phyloP scores from a whole-genome alignment of 2,888 invertebrate genomes.

The Fragum sueziense region DNA sequence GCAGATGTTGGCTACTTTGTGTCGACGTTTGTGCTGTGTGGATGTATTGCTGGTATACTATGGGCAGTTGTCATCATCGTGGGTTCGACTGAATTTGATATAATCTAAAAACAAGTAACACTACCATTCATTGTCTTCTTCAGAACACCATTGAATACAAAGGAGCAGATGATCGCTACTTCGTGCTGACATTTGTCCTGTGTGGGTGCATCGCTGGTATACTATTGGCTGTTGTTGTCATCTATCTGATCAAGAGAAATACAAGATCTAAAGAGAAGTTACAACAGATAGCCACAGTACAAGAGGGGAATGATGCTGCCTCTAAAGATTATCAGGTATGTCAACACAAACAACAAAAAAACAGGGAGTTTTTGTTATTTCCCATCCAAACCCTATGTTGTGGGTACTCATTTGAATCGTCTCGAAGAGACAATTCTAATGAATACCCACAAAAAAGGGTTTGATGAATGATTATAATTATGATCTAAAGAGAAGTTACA shows the following conservation, averaged over 20 bases:
- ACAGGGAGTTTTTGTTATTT: neutral
- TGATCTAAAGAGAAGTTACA: conserved; percentile 91
- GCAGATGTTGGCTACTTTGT: conserved; percentile 81
- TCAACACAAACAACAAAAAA: neutral
- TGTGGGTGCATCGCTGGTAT: conserved; percentile 87
- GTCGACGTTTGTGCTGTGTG: conserved; percentile 86
- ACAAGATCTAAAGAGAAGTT: conserved; percentile 91
- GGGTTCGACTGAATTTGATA: too few species aligned
- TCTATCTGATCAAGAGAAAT: conserved; percentile 89
- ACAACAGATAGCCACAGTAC: conserved; percentile 86
- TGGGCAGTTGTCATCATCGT: conserved; percentile 86
- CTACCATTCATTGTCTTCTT: too few species aligned
- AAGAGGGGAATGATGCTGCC: conserved; percentile 89
- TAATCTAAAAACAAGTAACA: too few species aligned
- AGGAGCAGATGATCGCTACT: conserved; percentile 76
- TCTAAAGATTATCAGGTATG: conserved; percentile 95
- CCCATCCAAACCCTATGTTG: neutral
- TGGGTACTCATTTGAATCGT: neutral
- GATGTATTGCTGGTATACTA: conserved; percentile 87
- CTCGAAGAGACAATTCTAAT: neutral
- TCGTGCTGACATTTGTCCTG: conserved; percentile 85
- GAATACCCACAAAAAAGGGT: neutral
- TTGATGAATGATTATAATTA: too few species aligned
- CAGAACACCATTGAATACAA: conserved; percentile 70
- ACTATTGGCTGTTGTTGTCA: conserved; percentile 85